Evolutionary conservation across 2,888 invertebrate genomes (phyloP).

Genomic region (Luperina testacea): DNA sequence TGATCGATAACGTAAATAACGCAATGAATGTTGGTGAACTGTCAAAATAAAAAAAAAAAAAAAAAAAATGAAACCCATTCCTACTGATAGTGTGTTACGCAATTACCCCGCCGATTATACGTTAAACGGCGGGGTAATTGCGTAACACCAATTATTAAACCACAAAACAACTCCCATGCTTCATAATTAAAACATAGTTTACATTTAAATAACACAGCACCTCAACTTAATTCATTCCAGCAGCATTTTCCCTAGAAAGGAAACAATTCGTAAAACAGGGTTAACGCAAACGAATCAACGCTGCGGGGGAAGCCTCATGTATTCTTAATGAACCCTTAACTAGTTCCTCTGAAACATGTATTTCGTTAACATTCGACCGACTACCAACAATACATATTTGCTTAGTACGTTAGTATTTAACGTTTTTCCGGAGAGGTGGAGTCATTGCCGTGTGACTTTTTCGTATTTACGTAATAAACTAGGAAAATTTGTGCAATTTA

Average conservation of each 20-base stretch:
- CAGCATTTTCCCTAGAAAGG: neutral
- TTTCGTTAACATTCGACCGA: conserved; percentile 37
- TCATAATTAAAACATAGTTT: conserved; percentile 24
- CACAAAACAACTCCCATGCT: neutral
- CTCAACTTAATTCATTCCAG: conserved; percentile 32
- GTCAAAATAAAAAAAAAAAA: too few species aligned
- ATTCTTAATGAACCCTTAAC: conserved; percentile 51
- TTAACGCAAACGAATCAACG: conserved; percentile 36
- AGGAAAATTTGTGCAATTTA: too few species aligned
- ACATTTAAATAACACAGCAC: conserved; percentile 39
- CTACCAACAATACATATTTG: conserved; percentile 27
- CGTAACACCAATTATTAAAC: neutral
- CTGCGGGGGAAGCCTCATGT: conserved; percentile 45
- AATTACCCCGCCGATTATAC: neutral
- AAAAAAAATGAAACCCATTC: too few species aligned
- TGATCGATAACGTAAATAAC: too few species aligned
- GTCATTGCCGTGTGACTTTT: neutral
- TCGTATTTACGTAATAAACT: neutral
- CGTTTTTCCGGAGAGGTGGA: neutral
- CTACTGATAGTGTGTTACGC: too few species aligned
- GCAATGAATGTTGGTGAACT: too few species aligned
- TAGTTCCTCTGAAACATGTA: conserved; percentile 40
- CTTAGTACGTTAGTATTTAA: neutral
- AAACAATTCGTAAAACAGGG: conserved; percentile 40
- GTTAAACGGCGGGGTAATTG: too few species aligned